These are phyloP conservation scores for Microtus obscurus DNA, from an alignment of 2,797 vertebrate genomes.

Conservation along the genomic window DNA sequence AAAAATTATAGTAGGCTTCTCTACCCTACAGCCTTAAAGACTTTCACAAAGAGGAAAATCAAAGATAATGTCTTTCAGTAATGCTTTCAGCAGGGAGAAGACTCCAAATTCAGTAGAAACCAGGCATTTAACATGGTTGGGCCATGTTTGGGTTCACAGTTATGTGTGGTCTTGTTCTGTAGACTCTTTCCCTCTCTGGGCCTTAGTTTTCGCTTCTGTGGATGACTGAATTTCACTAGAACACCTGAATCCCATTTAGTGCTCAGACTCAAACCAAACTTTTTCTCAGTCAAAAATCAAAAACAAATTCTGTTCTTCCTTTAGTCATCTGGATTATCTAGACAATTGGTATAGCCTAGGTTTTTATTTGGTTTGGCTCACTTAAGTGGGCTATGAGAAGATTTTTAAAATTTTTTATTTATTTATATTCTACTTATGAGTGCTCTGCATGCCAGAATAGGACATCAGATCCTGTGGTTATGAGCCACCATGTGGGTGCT, in stretches of 20 bases:
- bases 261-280: constrained; percentile 39
- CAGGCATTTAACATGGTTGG: background rate
- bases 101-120: background rate
- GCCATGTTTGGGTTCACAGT: background rate
- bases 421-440: background rate
- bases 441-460: no score
- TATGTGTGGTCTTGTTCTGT: background rate
- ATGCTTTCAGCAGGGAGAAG: background rate
- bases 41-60: background rate
- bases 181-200: background rate
- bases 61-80: background rate
- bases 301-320: constrained; percentile 45
- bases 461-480: no score
- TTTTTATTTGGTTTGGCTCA: constrained; percentile 31
- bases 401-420: background rate
- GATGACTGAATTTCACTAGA: constrained; percentile 6
- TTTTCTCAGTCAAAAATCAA: constrained; percentile 28
- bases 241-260: constrained; percentile 9
- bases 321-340: constrained; percentile 33
- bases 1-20: background rate
- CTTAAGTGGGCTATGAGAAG: background rate
- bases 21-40: background rate
- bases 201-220: constrained; percentile 37
- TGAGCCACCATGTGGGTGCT: no score
- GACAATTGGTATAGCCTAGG: background rate